phyloP scores from a whole-genome alignment of 2,113 vertebrate genomes.

The Alethe diademata region DNA sequence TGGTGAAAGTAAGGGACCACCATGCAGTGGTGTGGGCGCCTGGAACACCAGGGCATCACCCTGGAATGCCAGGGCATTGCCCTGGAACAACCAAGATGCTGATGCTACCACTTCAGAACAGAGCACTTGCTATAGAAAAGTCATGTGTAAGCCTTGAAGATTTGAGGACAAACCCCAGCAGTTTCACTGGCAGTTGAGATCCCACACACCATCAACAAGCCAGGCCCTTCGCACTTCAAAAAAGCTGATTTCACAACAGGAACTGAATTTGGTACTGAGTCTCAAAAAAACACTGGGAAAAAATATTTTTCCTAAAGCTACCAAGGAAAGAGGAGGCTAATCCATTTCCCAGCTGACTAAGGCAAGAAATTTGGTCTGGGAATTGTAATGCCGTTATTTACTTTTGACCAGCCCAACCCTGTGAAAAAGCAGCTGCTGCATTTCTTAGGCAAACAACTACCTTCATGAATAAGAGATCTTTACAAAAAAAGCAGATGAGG shows the following conservation, averaged over 20 bases:
- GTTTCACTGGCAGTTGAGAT: not conserved
- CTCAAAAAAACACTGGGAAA: not conserved
- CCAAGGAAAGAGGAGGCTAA: not conserved
- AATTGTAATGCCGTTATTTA: slow-evolving; percentile 36
- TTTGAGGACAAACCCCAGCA: not conserved
- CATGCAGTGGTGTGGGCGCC: accelerated
- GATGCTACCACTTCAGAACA: not conserved
- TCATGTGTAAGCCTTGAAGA: not conserved
- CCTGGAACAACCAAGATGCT: not conserved
- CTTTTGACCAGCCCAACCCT: not conserved
- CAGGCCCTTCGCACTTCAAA: not conserved
- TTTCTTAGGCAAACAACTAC: slow-evolving; percentile 11
- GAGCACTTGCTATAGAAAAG: not conserved
- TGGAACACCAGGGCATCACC: too few species aligned
- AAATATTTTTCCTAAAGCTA: slow-evolving; percentile 5
- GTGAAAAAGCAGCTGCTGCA: slow-evolving; percentile 30
- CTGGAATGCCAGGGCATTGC: accelerated
- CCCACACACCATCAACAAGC: not conserved
- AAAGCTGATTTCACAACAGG: not conserved
- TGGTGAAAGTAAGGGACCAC: not conserved
- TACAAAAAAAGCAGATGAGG: slow-evolving; percentile 18
- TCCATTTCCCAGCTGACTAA: slow-evolving; percentile 25
- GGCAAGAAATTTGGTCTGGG: slow-evolving; percentile 33
- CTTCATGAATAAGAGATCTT: slow-evolving; percentile 1
- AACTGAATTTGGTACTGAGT: not conserved